phyloP scores from a whole-genome alignment of 2,797 vertebrate species.

The Centropyge bicolor region DNA sequence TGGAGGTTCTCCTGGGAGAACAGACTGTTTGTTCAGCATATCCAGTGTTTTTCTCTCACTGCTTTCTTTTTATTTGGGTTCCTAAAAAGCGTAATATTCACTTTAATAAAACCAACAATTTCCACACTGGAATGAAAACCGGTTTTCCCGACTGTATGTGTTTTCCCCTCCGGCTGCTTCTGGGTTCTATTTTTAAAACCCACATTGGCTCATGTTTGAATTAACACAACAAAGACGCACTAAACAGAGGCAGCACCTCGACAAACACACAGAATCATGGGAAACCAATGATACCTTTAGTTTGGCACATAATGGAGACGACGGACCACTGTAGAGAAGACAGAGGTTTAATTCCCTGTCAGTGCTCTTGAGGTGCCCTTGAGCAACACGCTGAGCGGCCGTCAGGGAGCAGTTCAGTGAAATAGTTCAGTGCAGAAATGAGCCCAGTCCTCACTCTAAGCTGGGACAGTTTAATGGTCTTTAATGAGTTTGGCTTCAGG shows the following conservation, averaged over 20 bases:
- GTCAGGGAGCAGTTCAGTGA: constrained; percentile 19
- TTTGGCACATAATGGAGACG: no score
- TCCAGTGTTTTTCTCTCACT: background rate
- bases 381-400: constrained; percentile 13
- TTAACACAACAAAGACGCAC: constrained; percentile 16
- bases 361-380: background rate
- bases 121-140: background rate
- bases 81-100: constrained; percentile 13
- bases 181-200: constrained; percentile 15
- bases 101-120: constrained; percentile 17
- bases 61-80: background rate
- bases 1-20: background rate
- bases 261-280: background rate
- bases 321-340: background rate
- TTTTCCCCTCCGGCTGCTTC: constrained; percentile 3
- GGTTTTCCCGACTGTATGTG: background rate
- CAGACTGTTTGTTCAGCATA: constrained; percentile 7
- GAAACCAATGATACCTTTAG: background rate
- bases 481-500: constrained; percentile 53
- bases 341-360: constrained; percentile 9
- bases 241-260: background rate
- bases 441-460: constrained; percentile 17
- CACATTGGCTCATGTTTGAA: constrained; percentile 23
- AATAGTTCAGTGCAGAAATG: constrained; percentile 5
- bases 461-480: constrained; percentile 26